A percentile compares a stretch with the other conserved stretches of the same genome.
phyloP scores from a whole-genome alignment of 2,113 vertebrate genomes.

The Mus spicilegus region DNA sequence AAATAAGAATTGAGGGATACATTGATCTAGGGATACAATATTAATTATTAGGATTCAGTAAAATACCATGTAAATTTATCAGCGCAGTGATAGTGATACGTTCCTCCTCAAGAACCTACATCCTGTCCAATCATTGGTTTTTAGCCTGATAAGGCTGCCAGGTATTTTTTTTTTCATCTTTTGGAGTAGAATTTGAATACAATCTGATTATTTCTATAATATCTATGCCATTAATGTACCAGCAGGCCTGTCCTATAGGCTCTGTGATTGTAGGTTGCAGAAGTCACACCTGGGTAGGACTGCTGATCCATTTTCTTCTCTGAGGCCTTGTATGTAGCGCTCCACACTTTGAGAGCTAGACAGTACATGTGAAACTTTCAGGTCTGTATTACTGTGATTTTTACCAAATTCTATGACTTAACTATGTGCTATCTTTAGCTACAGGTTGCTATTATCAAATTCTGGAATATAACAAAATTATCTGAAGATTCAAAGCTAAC shows the following conservation, averaged over 20 bases:
- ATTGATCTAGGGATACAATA: not conserved
- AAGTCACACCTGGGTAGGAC: not conserved
- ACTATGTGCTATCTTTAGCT: not conserved
- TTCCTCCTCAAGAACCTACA: not conserved
- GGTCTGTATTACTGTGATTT: not conserved
- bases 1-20: not conserved
- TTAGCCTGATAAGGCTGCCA: not conserved
- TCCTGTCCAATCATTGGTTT: not conserved
- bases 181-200: not conserved
- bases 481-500: not conserved
- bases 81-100: not conserved
- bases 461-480: not conserved
- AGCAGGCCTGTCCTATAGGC: not conserved
- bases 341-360: not conserved
- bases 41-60: not conserved
- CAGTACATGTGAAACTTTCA: not conserved
- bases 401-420: not conserved
- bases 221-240: not conserved
- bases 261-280: not conserved
- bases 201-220: not conserved
- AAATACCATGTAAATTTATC: not conserved
- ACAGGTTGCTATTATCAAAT: not conserved
- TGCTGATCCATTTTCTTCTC: not conserved
- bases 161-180: not conserved
- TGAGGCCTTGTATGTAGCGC: no score